Conservation (phyloP, 2,888 invertebrate species). For the Baccha elongata region DNA sequence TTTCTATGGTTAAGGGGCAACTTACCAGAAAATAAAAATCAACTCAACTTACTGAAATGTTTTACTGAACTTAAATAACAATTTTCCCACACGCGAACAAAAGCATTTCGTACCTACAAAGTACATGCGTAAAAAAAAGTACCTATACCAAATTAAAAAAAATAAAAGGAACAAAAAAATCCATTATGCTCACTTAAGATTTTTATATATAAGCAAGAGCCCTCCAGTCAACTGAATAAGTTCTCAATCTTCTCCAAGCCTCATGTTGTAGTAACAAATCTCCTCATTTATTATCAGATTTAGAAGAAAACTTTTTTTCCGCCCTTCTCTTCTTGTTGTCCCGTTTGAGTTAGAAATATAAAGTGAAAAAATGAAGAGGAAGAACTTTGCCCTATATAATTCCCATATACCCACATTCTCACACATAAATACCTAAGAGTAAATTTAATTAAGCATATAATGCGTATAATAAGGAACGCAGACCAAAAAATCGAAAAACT, state of each 20-base stretch:
- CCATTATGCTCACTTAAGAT: constrained; percentile 35
- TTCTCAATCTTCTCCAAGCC: constrained; percentile 38
- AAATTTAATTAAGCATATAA: constrained; percentile 74
- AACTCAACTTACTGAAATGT: not conserved
- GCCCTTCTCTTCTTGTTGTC: not conserved
- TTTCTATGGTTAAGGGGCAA: not conserved
- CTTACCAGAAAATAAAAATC: not conserved
- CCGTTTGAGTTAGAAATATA: constrained; percentile 2
- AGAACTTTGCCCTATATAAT: constrained; percentile 44
- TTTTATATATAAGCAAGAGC: constrained; percentile 28
- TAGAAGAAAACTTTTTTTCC: constrained; percentile 43
- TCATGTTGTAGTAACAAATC: constrained; percentile 58
- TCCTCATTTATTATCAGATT: constrained; percentile 71
- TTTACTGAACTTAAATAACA: not conserved
- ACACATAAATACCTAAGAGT: constrained; percentile 70
- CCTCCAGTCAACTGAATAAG: constrained; percentile 45
- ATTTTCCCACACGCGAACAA: not conserved
- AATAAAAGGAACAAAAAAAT: constrained; percentile 11
- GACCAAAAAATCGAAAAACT: constrained; percentile 59
- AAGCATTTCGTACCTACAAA: not conserved
- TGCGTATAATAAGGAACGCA: constrained; percentile 68
- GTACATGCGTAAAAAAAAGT: not conserved
- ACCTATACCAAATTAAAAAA: not conserved
- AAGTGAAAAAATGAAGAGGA: constrained; percentile 5
- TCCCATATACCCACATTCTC: constrained; percentile 42